Base-by-base conservation (phyloP, 53 echinoderm and acorn worm genomes). In the Luidia sarsii region DNA sequence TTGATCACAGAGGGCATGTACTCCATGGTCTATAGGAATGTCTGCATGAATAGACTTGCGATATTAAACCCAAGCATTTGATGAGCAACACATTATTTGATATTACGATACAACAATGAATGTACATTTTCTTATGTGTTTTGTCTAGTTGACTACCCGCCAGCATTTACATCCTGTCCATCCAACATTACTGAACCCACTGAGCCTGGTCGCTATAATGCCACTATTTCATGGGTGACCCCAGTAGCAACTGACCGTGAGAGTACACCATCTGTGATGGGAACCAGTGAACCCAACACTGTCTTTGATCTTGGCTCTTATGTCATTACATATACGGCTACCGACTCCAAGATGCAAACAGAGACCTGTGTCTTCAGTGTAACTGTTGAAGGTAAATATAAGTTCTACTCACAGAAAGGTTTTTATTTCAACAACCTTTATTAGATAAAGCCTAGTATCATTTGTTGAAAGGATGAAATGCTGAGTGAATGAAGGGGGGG, bases 81-180 rank as follows among this genome's bases (percentile, higher is more conserved):
- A n/a, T n/a, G n/a, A n/a, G n/a, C n/a, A n/a, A n/a, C n/a, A n/a
- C n/a, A n/a, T n/a, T n/a, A n/a, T n/a, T n/a, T n/a, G n/a, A n/a
- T n/a, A n/a, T n/a, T n/a, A n/a, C n/a, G n/a, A n/a, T n/a, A n/a
- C n/a, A n/a, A n/a, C n/a, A n/a, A n/a, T n/a, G n/a, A 18, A 52
- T 52, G 16, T 18, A 16, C 4, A 52, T 52, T 52, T 6, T 52
- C 4, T 18, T 18, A 52, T 7, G 4, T 72, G n/a, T 50, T 4
- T 30, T 48, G 0, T 64, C 41, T 60, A 91, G 92, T 66, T 71
- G 92, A 89, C 20, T 64, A 71, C n/a, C 63, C 61, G 2, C 92
- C 92, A 19, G 63, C 66, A 4, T 79, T 91, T 15, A 32, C 25
- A 11, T 21, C 13, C 27, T 91, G 90, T 35, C 90, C 90, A 7